Conservation (phyloP, 1,140 invertebrate species). For the Bombus ignitus region DNA sequence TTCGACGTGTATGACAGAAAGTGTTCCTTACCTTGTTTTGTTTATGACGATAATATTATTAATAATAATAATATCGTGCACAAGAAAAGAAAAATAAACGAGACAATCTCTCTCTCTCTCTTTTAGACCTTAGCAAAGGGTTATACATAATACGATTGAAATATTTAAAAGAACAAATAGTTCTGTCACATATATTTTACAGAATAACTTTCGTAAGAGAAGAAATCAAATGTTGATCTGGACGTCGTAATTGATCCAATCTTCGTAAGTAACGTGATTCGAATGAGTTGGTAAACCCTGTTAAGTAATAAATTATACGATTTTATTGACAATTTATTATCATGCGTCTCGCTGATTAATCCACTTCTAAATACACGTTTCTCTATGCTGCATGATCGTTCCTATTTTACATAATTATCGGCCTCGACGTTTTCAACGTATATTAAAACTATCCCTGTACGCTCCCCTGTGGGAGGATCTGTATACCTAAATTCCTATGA, state of each 20-base stretch:
- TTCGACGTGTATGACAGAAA: constrained; percentile 2
- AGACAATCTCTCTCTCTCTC: background rate
- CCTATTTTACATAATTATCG: constrained; percentile 43
- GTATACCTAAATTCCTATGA: constrained; percentile 58
- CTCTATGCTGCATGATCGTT: constrained; percentile 7
- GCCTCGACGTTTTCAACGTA: constrained; percentile 34
- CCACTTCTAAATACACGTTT: background rate
- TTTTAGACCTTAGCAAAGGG: too few species aligned
- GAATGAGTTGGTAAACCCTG: background rate
- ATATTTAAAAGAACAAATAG: too few species aligned
- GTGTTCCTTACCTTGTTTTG: background rate
- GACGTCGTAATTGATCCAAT: background rate
- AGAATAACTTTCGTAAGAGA: background rate
- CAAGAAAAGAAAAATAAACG: background rate
- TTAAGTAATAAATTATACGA: background rate
- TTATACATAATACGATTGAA: too few species aligned
- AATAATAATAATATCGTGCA: background rate
- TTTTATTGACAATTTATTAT: background rate
- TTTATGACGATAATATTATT: background rate
- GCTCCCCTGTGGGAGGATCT: constrained; percentile 48
- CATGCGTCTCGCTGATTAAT: background rate
- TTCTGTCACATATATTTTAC: too few species aligned
- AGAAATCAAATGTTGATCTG: background rate
- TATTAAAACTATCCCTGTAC: constrained; percentile 7
- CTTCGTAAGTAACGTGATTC: background rate